Conservation (phyloP, 1,140 invertebrate genomes). For the Bombus consobrinus region DNA sequence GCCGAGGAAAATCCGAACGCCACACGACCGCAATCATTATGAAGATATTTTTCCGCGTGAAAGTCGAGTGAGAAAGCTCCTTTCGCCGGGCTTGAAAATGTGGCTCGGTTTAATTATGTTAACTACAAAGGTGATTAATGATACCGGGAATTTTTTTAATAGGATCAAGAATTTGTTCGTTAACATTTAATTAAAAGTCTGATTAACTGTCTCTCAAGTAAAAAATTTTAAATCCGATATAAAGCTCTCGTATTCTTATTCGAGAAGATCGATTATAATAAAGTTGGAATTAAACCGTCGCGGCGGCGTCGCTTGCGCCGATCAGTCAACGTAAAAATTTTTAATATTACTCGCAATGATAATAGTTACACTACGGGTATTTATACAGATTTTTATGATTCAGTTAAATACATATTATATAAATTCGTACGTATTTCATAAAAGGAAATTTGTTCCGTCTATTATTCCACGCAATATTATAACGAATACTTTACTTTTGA, state of each 20-base stretch:
- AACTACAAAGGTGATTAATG: neutral
- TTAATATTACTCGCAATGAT: too few species aligned
- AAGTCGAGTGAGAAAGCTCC: neutral
- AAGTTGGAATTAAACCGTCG: neutral
- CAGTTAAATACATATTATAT: too few species aligned
- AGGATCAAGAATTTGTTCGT: neutral
- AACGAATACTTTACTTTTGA: too few species aligned
- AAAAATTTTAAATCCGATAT: neutral
- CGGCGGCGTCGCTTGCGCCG: too few species aligned
- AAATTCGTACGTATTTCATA: too few species aligned
- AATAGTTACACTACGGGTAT: too few species aligned
- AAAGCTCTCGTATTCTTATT: neutral
- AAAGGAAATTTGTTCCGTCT: too few species aligned
- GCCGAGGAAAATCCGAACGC: neutral
- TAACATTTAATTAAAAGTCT: neutral
- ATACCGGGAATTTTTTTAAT: neutral
- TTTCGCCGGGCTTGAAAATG: neutral
- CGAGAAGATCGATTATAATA: neutral
- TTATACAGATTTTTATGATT: too few species aligned
- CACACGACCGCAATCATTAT: slow-evolving; percentile 20
- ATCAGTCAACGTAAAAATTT: too few species aligned
- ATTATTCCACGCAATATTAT: too few species aligned
- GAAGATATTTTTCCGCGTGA: neutral
- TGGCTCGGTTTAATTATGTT: neutral
- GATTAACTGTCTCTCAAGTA: neutral